Percentiles rank a stretch among this genome's conserved stretches.
phyloP scores from a whole-genome alignment of 2,888 invertebrate genomes.

The Ormyrus thymus region DNA sequence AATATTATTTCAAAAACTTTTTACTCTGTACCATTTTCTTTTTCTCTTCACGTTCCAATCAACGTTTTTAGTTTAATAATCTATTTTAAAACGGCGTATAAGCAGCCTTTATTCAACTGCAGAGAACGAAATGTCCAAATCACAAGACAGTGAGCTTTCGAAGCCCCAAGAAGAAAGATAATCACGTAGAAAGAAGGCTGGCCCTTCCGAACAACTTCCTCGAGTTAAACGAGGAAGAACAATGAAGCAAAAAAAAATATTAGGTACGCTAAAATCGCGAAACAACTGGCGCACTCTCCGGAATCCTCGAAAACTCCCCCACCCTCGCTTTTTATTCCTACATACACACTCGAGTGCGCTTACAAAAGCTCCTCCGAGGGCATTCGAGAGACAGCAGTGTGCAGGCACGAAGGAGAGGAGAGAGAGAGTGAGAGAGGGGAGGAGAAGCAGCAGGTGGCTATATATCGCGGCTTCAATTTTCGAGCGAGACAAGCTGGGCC shows the following conservation, averaged over 20 bases:
- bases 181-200: too few species aligned
- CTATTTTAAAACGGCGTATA: too few species aligned
- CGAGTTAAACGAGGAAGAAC: too few species aligned
- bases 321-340: background rate
- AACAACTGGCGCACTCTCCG: background rate
- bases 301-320: background rate
- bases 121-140: too few species aligned
- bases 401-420: background rate
- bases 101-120: too few species aligned
- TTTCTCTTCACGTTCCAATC: too few species aligned
- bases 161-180: too few species aligned
- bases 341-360: background rate
- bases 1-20: too few species aligned
- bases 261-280: background rate
- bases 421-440: background rate
- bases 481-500: constrained; percentile 42
- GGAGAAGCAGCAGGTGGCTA: constrained; percentile 48
- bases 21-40: too few species aligned
- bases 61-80: too few species aligned
- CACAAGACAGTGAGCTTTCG: too few species aligned
- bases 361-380: constrained; percentile 40
- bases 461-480: constrained; percentile 52
- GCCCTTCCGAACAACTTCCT: too few species aligned
- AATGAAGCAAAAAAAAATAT: background rate
- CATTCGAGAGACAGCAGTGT: constrained; percentile 42